Conservation (phyloP, 2,797 vertebrate species). For the Notolabrus celidotus region DNA sequence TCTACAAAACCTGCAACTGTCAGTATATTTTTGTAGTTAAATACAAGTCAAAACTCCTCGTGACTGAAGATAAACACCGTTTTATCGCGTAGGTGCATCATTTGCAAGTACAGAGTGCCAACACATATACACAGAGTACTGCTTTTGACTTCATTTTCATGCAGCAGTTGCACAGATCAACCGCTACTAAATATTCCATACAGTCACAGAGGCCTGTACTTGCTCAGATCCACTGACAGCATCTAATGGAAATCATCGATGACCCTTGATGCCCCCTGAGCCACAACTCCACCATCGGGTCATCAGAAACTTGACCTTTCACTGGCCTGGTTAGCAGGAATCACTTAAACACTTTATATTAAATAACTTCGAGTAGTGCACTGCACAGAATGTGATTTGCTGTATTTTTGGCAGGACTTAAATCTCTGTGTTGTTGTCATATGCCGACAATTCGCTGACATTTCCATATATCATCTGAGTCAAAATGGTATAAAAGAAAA, state of each 20-base stretch:
- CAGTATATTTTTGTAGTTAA: no score
- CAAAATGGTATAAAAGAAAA: background rate
- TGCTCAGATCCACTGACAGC: background rate
- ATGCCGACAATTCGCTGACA: background rate
- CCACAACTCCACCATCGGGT: conserved; percentile 35
- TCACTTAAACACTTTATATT: conserved; percentile 39
- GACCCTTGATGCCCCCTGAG: conserved; percentile 42
- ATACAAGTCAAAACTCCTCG: no score
- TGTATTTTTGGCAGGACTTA: background rate
- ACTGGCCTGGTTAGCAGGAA: conserved; percentile 26
- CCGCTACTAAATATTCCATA: conserved; percentile 4
- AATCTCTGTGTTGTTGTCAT: background rate
- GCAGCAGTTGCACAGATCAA: background rate
- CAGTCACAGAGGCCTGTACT: background rate
- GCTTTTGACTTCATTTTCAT: background rate
- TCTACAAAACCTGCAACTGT: no score
- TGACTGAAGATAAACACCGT: no score
- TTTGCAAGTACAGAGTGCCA: conserved; percentile 14
- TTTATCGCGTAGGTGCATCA: background rate
- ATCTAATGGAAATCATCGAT: conserved; percentile 24
- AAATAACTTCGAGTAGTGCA: conserved; percentile 30
- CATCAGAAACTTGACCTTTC: conserved; percentile 37
- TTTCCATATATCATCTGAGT: background rate
- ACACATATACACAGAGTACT: background rate
- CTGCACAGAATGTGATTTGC: conserved; percentile 2